These are phyloP conservation scores for Acropternis orthonyx DNA, from an alignment of 2,797 vertebrate species.

Conservation along the genomic window DNA sequence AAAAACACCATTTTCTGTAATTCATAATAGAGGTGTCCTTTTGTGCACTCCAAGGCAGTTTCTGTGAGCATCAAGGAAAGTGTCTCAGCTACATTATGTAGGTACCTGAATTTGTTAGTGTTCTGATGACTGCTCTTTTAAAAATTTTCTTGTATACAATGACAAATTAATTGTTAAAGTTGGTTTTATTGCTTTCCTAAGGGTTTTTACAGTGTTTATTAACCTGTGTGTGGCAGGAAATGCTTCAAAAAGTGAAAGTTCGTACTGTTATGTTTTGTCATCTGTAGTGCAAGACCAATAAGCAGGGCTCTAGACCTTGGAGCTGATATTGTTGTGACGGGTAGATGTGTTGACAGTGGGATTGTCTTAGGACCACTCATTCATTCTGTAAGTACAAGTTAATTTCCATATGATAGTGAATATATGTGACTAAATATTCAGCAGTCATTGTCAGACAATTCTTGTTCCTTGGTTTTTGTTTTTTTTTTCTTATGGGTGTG, in stretches of 20 bases:
- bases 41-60: neutral
- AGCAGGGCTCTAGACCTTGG: slow-evolving; percentile 85
- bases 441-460: neutral
- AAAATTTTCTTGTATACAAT: neutral
- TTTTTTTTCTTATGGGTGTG: neutral
- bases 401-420: neutral
- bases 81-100: neutral
- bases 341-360: slow-evolving; percentile 86
- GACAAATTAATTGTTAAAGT: neutral
- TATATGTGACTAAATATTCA: neutral
- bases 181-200: neutral
- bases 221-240: neutral
- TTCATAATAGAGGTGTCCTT: neutral
- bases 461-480: no score
- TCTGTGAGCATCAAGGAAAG: neutral
- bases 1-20: neutral
- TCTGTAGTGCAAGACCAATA: slow-evolving; percentile 81
- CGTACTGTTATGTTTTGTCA: neutral
- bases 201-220: neutral
- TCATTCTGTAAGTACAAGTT: slow-evolving; percentile 78
- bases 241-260: neutral
- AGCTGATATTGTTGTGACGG: slow-evolving; percentile 85
- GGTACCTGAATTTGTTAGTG: neutral
- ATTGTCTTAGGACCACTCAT: slow-evolving; percentile 86
- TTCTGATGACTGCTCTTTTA: neutral